Evolutionary conservation across 2,888 invertebrate genomes (phyloP).

Genomic region (Aphidius colemani): DNA sequence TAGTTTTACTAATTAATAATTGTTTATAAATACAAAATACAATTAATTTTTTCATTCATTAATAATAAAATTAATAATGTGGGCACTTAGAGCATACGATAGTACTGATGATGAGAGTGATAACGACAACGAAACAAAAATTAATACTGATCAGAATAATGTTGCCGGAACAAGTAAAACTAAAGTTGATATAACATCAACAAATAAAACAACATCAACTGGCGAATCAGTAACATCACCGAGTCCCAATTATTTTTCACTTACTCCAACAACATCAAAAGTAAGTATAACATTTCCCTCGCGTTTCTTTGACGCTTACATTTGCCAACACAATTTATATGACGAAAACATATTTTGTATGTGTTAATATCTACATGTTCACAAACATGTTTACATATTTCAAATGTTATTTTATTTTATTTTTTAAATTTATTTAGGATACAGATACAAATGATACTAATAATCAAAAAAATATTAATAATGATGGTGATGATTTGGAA

Average conservation of each 20-base stretch:
- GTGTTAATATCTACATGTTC: too few species aligned
- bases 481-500: slow-evolving; percentile 77
- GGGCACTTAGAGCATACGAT: slow-evolving; percentile 75
- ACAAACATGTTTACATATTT: neutral
- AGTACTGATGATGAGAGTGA: slow-evolving; percentile 67
- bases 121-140: slow-evolving; percentile 43
- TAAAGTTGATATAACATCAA: slow-evolving; percentile 43
- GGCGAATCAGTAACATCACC: slow-evolving; percentile 63
- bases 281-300: slow-evolving; percentile 60
- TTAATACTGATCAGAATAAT: slow-evolving; percentile 36
- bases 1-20: too few species aligned
- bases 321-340: too few species aligned
- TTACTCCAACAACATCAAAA: slow-evolving; percentile 82
- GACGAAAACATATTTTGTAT: too few species aligned
- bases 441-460: slow-evolving; percentile 70
- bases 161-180: slow-evolving; percentile 58
- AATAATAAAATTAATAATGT: slow-evolving; percentile 64
- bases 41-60: neutral
- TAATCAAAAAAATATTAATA: too few species aligned
- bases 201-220: slow-evolving; percentile 62
- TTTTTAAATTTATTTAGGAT: slow-evolving; percentile 62
- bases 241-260: slow-evolving; percentile 76
- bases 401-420: neutral
- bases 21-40: too few species aligned
- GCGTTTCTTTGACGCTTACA: neutral